These are phyloP conservation scores for Willisornis vidua DNA, from an alignment of 2,113 vertebrate species.

Conservation along the genomic window DNA sequence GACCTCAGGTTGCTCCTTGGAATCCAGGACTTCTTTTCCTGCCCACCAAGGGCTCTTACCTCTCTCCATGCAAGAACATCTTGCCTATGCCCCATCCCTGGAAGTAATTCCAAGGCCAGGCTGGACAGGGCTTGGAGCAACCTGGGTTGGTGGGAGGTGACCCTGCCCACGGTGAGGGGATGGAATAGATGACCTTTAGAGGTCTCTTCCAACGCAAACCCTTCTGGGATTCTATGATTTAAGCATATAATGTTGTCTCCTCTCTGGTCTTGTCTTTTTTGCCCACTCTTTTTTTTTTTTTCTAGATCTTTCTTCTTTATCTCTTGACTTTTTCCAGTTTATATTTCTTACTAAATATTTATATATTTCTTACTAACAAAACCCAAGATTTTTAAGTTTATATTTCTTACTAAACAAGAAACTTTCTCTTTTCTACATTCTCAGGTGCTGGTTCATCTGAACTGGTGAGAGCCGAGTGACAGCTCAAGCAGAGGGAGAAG, in stretches of 20 bases:
- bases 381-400: not conserved
- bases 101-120: not conserved
- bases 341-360: not conserved
- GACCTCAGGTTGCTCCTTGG: not conserved
- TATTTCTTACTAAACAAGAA: not conserved
- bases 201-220: not conserved
- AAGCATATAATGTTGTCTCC: not conserved
- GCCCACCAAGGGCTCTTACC: no score
- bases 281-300: not conserved
- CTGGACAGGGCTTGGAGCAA: accelerated
- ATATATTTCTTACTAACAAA: not conserved
- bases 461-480: not conserved
- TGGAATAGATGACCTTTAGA: not conserved
- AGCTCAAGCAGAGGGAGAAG: not conserved
- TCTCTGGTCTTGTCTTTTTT: not conserved
- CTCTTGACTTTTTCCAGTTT: not conserved
- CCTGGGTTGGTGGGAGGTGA: not conserved
- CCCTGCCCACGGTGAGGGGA: not conserved
- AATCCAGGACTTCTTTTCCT: not conserved
- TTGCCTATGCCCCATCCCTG: not conserved
- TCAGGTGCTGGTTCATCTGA: not conserved
- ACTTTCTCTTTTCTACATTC: accelerated
- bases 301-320: not conserved
- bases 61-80: not conserved
- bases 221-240: not conserved